Evolutionary conservation across 1,140 invertebrate genomes (phyloP).

Genomic region (Bilobella aurantiaca): DNA sequence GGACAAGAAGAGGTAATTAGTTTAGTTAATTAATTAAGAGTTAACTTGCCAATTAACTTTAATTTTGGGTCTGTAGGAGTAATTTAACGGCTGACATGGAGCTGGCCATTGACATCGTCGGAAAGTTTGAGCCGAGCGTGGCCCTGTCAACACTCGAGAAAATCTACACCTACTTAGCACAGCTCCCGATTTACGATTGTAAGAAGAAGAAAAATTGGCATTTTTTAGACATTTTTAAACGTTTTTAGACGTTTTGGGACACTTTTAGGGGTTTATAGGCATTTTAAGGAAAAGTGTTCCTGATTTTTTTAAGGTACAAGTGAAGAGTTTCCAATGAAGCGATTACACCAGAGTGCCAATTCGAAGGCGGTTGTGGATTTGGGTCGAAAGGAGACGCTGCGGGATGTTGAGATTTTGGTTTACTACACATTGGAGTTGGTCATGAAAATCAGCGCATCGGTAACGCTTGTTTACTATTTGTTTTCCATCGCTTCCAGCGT

Average conservation of each 20-base stretch:
- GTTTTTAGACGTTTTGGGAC: too few relatives aligned
- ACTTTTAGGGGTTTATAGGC: too few relatives aligned
- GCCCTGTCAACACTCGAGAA: conserved; percentile 20
- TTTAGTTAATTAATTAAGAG: conserved; percentile 16
- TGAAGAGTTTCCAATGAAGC: conserved; percentile 7
- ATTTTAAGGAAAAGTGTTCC: too few relatives aligned
- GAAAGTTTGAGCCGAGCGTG: conserved; percentile 17
- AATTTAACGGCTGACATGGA: conserved; percentile 29
- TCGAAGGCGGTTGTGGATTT: conserved; percentile 29
- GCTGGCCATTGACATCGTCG: conserved; percentile 23
- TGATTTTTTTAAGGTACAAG: too few relatives aligned
- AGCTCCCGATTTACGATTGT: conserved; percentile 24
- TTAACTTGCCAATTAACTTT: conserved; percentile 1
- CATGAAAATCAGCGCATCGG: conserved; percentile 22
- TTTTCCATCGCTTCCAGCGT: too few relatives aligned
- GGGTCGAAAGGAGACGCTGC: conserved; percentile 18
- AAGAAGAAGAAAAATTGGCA: neutral
- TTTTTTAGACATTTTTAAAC: too few relatives aligned
- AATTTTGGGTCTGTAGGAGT: conserved; percentile 21
- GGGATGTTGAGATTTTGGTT: conserved; percentile 27
- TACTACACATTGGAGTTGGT: conserved; percentile 26
- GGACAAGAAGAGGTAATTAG: conserved; percentile 35
- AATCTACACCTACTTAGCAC: conserved; percentile 24
- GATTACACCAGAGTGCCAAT: conserved; percentile 14
- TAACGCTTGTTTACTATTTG: conserved; percentile 12